Base-by-base conservation (phyloP, 2,888 invertebrate species). In the Agrenia bidenticulata region DNA sequence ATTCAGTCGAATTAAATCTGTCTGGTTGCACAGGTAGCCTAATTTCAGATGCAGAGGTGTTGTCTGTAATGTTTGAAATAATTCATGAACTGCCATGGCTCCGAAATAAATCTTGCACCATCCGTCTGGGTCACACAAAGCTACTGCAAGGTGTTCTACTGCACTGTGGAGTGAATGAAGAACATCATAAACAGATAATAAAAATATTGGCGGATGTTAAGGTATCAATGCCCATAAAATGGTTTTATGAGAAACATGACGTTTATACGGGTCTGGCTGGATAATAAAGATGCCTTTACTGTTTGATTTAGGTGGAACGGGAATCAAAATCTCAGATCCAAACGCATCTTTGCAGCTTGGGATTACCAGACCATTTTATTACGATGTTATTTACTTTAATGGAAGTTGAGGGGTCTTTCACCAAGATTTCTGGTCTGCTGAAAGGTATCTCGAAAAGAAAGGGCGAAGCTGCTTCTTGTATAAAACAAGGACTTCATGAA, bases 1-100 rank as follows among this genome's bases (percentile, higher is more conserved):
- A 13, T 49, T 49, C n/a, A 17, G 9, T 17, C n/a, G 19, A 13
- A 19, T 49, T 19, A n/a, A n/a, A n/a, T n/a, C 11, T 61, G 11
- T 39, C 19, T 67, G 66, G 62, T 66, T 60, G 78, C 79, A 61
- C 75, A 85, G 87, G 85, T 64, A 86, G 87, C 74, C 82, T 90
- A 32, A 85, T 93, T 81, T 85, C 89, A 0, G 95, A 96, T 78
- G 92, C 93, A 0, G 96, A 97, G 78, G 80, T 94, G 0, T 81
- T 96, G 11, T 87, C 87, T 1, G 85, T 93, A 0, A 87, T 89
- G 0, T 87, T 87, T 79, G 89, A 92, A 80, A 85, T 91, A 50
- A 83, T 89, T 50, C 84, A 84, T 61, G 87, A 88, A 77, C 83
- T 91, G 72, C 86, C 88, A 0, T 82, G 83, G 4, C 79, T 88